Conservation (phyloP, 1,140 invertebrate species). For the Pemphigus obesinymphae region DNA sequence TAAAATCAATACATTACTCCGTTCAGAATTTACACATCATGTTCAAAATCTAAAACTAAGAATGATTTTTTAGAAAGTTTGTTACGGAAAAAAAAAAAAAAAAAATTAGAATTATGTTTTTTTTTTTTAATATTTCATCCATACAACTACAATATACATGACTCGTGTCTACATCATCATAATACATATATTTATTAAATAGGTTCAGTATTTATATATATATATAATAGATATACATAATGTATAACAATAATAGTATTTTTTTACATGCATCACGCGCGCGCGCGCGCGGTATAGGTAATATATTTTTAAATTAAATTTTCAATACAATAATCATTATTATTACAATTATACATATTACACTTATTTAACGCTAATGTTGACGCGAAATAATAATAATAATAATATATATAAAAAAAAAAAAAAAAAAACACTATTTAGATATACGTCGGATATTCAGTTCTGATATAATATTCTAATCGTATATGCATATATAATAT, state of each 20-base stretch:
- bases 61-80: no score
- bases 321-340: background rate
- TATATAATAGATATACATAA: background rate
- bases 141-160: slow-evolving; percentile 7
- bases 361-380: background rate
- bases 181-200: background rate
- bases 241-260: background rate
- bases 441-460: background rate
- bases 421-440: background rate
- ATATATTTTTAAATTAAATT: background rate
- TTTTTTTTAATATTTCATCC: background rate
- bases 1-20: no score
- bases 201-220: background rate
- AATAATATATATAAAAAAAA: background rate
- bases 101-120: background rate
- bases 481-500: background rate
- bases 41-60: no score
- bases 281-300: background rate
- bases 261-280: background rate
- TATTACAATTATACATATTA: background rate
- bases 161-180: slow-evolving; percentile 7
- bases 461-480: slow-evolving; percentile 29
- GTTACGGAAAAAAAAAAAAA: background rate
- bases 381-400: background rate
- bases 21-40: no score